A percentile compares a stretch with the other conserved stretches of the same genome.
These are phyloP conservation scores for Enteromius anoplus DNA, from an alignment of 2,797 vertebrate genomes.

Conservation along the genomic window DNA sequence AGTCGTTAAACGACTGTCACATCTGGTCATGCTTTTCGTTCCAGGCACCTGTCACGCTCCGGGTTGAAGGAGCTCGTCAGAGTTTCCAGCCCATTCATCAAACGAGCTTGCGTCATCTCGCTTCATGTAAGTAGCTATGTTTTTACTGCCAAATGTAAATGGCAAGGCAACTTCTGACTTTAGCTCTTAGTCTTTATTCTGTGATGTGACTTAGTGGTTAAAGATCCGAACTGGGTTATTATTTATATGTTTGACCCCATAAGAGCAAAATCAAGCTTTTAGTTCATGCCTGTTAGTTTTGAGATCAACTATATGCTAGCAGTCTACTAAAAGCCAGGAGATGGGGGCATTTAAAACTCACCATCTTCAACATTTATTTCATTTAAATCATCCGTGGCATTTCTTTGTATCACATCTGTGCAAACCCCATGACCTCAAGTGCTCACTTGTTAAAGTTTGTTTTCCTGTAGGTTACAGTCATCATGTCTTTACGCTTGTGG, in stretches of 20 bases:
- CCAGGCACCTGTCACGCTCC: constrained; percentile 80
- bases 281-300: not conserved
- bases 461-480: constrained; percentile 79
- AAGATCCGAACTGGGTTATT: not conserved
- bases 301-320: not conserved
- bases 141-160: not conserved
- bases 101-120: constrained; percentile 82
- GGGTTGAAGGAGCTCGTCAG: constrained; percentile 77
- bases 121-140: constrained; percentile 82
- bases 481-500: constrained; percentile 90
- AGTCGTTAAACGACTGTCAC: constrained; percentile 16
- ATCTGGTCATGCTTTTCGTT: constrained; percentile 45
- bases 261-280: not conserved
- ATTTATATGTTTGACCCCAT: not conserved
- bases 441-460: too few relatives aligned
- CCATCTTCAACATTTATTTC: not conserved
- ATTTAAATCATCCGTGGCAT: not conserved
- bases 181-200: not conserved
- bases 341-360: not conserved
- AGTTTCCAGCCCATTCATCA: constrained; percentile 83
- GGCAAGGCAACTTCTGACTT: not conserved
- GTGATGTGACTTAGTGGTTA: not conserved
- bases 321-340: not conserved
- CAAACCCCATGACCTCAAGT: not conserved
- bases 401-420: not conserved